Evolutionary conservation across 2,888 invertebrate genomes (phyloP).

Genomic region (Clivina fossor): DNA sequence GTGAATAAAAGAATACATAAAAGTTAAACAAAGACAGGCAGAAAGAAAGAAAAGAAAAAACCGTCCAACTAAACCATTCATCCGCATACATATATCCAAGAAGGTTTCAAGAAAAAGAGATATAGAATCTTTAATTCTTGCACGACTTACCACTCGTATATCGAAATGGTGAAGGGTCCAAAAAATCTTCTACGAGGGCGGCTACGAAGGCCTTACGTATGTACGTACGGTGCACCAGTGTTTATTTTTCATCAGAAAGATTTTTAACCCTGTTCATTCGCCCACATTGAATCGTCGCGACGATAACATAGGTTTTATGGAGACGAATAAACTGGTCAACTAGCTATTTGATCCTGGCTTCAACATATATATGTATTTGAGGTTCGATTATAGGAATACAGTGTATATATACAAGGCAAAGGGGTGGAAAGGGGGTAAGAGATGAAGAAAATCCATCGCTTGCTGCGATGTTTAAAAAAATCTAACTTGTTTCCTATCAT

Average conservation of each 20-base stretch:
- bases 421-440: no score
- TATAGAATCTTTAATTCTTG: slow-evolving; percentile 43
- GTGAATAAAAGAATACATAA: slow-evolving; percentile 31
- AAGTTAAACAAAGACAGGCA: slow-evolving; percentile 25
- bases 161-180: slow-evolving; percentile 19
- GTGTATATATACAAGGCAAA: slow-evolving; percentile 14
- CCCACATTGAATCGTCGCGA: slow-evolving; percentile 39
- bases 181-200: slow-evolving; percentile 20
- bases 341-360: slow-evolving; percentile 51
- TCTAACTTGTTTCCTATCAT: no score
- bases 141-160: slow-evolving; percentile 42
- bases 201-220: no score
- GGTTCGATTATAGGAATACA: slow-evolving; percentile 53
- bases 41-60: no score
- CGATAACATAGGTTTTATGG: slow-evolving; percentile 19
- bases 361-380: slow-evolving; percentile 51
- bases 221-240: slow-evolving; percentile 44
- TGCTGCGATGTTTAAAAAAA: no score
- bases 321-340: slow-evolving; percentile 36
- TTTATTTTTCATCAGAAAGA: slow-evolving; percentile 54
- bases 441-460: no score
- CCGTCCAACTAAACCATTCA: no score
- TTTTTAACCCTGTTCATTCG: slow-evolving; percentile 50
- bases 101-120: slow-evolving; percentile 3
- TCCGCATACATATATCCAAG: slow-evolving; percentile 13